A percentile compares a stretch with the other conserved stretches of the same genome.
Conservation (phyloP, 2,113 vertebrate species). For the Diadophis punctatus region DNA sequence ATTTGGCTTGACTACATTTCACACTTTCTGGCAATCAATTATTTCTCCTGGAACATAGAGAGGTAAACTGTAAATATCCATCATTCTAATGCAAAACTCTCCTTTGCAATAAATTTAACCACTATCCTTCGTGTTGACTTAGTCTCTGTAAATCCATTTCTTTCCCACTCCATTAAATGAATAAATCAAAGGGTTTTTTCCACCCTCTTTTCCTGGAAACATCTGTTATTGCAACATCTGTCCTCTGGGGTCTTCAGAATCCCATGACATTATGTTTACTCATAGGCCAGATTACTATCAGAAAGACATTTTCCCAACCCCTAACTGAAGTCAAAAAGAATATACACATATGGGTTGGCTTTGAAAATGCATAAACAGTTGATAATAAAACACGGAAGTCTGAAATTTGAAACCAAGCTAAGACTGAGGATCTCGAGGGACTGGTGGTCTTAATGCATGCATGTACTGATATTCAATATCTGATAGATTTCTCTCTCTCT, state of each 20-base stretch:
- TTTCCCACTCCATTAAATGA: constrained; percentile 77
- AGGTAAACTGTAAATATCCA: constrained; percentile 25
- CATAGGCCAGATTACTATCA: constrained; percentile 61
- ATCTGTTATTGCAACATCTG: constrained; percentile 67
- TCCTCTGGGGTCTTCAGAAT: constrained; percentile 69
- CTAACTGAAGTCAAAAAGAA: constrained; percentile 52
- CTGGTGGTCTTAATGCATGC: background rate
- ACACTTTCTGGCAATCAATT: background rate
- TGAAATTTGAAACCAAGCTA: constrained; percentile 54
- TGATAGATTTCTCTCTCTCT: background rate
- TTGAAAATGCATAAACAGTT: constrained; percentile 49
- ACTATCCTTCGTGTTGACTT: constrained; percentile 31
- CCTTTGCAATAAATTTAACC: background rate
- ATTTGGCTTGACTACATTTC: background rate
- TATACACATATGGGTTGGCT: constrained; percentile 34
- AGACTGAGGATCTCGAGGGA: constrained; percentile 8
- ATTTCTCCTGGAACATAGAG: background rate
- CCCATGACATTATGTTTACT: constrained; percentile 75
- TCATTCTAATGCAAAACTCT: background rate
- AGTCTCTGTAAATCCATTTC: constrained; percentile 41
- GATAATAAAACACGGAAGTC: constrained; percentile 59
- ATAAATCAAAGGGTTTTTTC: constrained; percentile 65
- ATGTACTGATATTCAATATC: background rate
- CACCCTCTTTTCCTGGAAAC: constrained; percentile 44
- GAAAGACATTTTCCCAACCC: constrained; percentile 62